Conservation (phyloP, 2,113 vertebrate genomes). For the Columba janthina region DNA sequence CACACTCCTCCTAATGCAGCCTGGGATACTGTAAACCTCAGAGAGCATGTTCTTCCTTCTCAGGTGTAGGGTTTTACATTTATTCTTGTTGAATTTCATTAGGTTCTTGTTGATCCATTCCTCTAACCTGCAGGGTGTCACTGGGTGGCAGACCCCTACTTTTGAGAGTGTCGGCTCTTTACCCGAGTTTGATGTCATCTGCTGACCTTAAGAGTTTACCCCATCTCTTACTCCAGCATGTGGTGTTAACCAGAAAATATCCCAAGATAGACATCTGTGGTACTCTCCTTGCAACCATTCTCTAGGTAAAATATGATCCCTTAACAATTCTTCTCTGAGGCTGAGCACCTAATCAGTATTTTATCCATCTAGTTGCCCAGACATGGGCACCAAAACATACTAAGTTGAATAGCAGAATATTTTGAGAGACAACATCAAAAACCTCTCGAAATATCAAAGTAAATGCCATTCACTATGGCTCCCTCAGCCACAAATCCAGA, state of each 20-base stretch:
- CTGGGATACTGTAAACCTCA: not conserved
- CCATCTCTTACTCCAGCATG: not conserved
- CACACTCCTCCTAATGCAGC: not conserved
- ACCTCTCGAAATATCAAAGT: not conserved
- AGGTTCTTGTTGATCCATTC: not conserved
- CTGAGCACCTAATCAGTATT: not conserved
- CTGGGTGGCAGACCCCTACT: not conserved
- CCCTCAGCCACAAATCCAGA: not conserved
- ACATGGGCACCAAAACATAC: not conserved
- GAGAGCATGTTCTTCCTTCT: not conserved
- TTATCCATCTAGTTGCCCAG: not conserved
- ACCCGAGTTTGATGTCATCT: not conserved
- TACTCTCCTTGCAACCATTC: not conserved
- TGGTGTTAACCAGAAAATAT: not conserved
- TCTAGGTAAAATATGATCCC: not conserved
- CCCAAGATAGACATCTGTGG: not conserved
- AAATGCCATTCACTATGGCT: accelerated
- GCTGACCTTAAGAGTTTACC: not conserved
- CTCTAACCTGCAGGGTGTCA: not conserved
- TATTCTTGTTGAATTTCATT: not conserved
- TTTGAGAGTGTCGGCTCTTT: not conserved
- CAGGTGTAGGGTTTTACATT: not conserved
- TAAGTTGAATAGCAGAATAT: not conserved
- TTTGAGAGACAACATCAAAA: not conserved
- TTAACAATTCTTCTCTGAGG: not conserved